Conservation (phyloP, 2,888 invertebrate genomes). For the Drosophila yooni region DNA sequence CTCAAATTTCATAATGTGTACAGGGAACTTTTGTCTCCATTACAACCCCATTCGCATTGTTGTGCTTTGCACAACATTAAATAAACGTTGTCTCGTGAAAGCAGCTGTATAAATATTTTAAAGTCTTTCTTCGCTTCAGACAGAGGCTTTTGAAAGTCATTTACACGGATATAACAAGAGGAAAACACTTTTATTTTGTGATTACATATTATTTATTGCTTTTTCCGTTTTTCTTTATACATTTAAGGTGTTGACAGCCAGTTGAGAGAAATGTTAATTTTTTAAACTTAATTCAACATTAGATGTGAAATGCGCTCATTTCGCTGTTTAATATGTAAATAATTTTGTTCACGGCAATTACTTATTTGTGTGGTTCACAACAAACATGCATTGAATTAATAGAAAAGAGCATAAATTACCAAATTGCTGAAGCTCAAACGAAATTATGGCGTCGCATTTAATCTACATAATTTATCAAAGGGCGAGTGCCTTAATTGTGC, state of each 20-base stretch:
- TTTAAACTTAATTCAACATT: conserved; percentile 9
- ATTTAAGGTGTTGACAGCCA: conserved; percentile 4
- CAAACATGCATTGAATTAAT: conserved; percentile 35
- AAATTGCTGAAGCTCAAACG: conserved; percentile 39
- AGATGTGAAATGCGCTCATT: neutral
- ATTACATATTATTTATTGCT: neutral
- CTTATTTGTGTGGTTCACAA: conserved; percentile 11
- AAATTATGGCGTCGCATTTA: conserved; percentile 48
- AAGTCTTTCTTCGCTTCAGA: neutral
- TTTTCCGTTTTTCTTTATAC: neutral
- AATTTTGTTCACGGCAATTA: conserved; percentile 5
- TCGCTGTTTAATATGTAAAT: conserved; percentile 1
- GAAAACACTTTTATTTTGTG: conserved; percentile 1
- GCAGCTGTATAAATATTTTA: neutral
- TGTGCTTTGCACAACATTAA: neutral
- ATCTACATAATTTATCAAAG: conserved; percentile 73
- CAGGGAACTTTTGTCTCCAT: neutral
- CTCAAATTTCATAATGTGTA: neutral
- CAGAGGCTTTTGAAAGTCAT: neutral
- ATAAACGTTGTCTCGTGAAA: neutral
- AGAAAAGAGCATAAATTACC: conserved; percentile 34
- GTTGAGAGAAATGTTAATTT: neutral
- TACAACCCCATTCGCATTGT: neutral
- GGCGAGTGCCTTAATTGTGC: conserved; percentile 57
- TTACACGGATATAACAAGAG: neutral